These are phyloP conservation scores for Carposina sasakii DNA, from an alignment of 1,140 invertebrate species.

Conservation along the genomic window DNA sequence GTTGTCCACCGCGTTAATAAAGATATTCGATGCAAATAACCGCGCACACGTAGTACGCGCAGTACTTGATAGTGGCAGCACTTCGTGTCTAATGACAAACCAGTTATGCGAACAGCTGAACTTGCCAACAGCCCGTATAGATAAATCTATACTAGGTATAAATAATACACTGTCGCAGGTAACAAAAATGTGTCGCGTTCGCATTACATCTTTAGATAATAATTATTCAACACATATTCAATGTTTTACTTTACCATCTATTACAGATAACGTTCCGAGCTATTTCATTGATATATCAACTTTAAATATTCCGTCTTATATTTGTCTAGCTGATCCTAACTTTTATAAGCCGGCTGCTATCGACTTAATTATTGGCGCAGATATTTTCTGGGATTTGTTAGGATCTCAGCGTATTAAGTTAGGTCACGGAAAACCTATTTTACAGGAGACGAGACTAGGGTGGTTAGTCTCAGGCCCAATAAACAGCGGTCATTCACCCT, in stretches of 20 bases:
- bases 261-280: background rate
- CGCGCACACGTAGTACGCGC: background rate
- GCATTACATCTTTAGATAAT: background rate
- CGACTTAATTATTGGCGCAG: background rate
- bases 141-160: conserved; percentile 6
- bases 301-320: background rate
- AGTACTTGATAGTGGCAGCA: conserved; percentile 3
- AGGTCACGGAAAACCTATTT: background rate
- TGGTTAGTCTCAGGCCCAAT: background rate
- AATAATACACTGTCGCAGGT: background rate
- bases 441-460: background rate
- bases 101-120: background rate
- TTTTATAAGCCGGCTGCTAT: background rate
- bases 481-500: too few species aligned
- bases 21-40: background rate
- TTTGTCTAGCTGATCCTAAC: background rate
- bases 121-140: background rate
- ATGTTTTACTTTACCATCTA: background rate
- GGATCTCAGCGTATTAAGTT: background rate
- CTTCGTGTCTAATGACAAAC: conserved; percentile 2
- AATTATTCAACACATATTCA: background rate
- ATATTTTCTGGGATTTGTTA: background rate
- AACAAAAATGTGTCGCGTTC: background rate
- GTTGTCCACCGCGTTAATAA: background rate
- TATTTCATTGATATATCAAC: background rate